phyloP scores from a whole-genome alignment of 2,113 vertebrate genomes.

The Procavia capensis region DNA sequence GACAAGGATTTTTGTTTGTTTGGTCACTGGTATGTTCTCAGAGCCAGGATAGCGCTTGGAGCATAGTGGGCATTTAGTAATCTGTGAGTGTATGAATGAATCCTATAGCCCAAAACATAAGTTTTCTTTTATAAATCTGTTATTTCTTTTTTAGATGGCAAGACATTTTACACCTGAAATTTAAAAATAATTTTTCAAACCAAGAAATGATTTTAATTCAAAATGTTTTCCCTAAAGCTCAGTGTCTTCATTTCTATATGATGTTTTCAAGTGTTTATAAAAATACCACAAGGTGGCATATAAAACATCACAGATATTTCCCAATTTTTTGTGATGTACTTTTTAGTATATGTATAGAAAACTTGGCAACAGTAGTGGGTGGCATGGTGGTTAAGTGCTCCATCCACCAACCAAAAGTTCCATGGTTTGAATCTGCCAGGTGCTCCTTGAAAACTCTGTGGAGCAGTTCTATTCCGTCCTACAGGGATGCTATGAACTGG shows the following conservation, averaged over 20 bases:
- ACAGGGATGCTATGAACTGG: too few species aligned
- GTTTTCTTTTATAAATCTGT: conserved; percentile 37
- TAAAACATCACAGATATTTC: conserved; percentile 27
- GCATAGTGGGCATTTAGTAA: background rate
- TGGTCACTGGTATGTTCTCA: background rate
- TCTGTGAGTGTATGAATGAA: background rate
- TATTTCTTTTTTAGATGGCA: background rate
- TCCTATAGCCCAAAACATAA: background rate
- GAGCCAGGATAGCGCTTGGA: background rate
- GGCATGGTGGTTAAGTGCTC: too few species aligned
- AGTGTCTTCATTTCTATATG: background rate
- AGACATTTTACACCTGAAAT: background rate
- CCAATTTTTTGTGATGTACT: background rate
- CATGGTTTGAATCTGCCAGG: too few species aligned
- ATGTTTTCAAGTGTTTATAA: conserved; percentile 7
- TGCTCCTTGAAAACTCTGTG: too few species aligned
- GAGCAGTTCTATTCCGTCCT: too few species aligned
- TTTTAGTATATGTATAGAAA: background rate
- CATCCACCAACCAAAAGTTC: too few species aligned
- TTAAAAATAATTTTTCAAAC: conserved; percentile 51
- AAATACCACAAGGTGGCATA: conserved; percentile 62
- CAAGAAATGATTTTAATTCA: background rate
- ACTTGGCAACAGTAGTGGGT: too few species aligned
- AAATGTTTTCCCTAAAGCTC: background rate
- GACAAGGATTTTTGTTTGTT: background rate